Conservation (phyloP, 2,888 invertebrate genomes). For the Yponomeuta plumbellus region DNA sequence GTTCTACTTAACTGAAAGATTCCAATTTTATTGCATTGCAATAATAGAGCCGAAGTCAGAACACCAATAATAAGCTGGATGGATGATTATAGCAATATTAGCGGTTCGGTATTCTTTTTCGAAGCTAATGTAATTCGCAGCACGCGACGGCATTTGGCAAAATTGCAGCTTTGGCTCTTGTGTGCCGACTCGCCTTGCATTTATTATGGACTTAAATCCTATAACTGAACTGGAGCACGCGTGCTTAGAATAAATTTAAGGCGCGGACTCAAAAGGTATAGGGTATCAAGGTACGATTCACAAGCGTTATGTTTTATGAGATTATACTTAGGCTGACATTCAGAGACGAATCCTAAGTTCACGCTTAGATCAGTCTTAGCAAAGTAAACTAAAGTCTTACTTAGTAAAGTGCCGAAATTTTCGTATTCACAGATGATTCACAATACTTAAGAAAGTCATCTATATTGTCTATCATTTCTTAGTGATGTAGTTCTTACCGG, state of each 20-base stretch:
- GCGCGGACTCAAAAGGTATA: neutral
- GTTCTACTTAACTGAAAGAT: no score
- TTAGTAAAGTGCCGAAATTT: no score
- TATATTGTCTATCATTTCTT: no score
- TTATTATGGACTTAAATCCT: neutral
- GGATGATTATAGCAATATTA: constrained; percentile 23
- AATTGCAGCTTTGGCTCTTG: constrained; percentile 16
- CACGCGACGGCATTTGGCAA: constrained; percentile 23
- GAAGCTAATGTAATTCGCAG: constrained; percentile 25
- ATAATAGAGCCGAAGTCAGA: neutral
- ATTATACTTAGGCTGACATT: no score
- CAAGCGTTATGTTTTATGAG: no score
- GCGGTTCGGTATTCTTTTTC: constrained; percentile 26
- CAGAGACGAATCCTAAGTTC: no score
- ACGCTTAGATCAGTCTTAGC: no score
- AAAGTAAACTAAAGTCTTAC: no score
- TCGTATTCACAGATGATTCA: no score
- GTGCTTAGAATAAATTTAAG: neutral
- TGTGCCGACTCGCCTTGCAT: constrained; percentile 5
- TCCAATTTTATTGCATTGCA: no score
- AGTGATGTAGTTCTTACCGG: no score
- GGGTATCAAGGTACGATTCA: neutral
- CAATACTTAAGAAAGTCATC: no score
- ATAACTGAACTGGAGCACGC: neutral
- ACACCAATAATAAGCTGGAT: neutral